A percentile compares a stretch with the other conserved stretches of the same genome.
These are phyloP conservation scores for Propithecus coquereli DNA, from an alignment of 2,113 vertebrate genomes.

Conservation along the genomic window DNA sequence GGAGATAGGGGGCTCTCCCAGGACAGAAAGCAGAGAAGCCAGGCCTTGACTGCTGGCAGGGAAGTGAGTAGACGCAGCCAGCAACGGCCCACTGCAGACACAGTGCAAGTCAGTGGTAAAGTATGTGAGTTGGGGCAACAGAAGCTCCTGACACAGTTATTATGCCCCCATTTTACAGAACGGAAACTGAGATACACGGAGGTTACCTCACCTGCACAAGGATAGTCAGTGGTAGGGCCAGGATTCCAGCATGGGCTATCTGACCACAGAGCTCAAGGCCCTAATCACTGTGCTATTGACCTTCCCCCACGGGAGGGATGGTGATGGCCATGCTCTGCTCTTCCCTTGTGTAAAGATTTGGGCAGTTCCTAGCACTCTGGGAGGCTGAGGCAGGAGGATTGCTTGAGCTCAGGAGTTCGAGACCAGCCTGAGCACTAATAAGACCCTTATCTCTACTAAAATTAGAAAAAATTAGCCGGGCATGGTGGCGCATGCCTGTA, in stretches of 20 bases:
- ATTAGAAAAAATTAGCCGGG: too few relatives aligned
- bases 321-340: not conserved
- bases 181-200: not conserved
- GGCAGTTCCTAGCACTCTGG: not conserved
- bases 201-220: not conserved
- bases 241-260: not conserved
- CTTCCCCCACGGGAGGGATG: accelerated
- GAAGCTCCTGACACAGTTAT: not conserved
- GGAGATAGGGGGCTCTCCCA: not conserved
- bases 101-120: not conserved
- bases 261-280: not conserved
- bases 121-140: not conserved
- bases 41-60: too few relatives aligned
- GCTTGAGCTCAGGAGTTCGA: too few relatives aligned
- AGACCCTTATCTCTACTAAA: too few relatives aligned
- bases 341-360: too few relatives aligned
- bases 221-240: not conserved
- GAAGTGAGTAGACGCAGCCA: not conserved
- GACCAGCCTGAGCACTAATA: too few relatives aligned
- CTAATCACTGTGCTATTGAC: not conserved
- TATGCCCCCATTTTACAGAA: not conserved
- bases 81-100: not conserved
- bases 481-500: too few relatives aligned
- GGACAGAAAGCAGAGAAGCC: not conserved
- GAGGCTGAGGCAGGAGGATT: too few relatives aligned